Base-by-base conservation (phyloP, 2,888 invertebrate genomes). In the Gymnoscelis rufifasciata region DNA sequence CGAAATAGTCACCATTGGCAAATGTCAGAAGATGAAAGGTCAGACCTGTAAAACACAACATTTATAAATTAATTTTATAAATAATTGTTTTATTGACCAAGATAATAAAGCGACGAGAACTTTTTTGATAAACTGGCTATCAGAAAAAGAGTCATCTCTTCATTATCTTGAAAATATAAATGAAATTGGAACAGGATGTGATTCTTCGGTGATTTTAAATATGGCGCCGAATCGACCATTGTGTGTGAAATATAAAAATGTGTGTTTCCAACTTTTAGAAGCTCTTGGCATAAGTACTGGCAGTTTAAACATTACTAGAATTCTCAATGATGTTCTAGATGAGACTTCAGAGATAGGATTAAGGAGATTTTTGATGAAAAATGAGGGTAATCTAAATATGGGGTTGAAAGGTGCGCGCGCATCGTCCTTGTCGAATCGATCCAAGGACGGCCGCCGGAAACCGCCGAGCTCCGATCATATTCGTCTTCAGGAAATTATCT, bases 341-440 rank as follows among this genome's bases (percentile, higher is more conserved):
- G 19, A 19, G 19, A 19, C n/a, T n/a, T n/a, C n/a, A n/a, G n/a
- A n/a, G n/a, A n/a, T n/a, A n/a, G n/a, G n/a, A n/a, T n/a, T n/a
- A n/a, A n/a, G n/a, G n/a, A n/a, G n/a, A 35, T 11, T 15, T 43
- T 31, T 33, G 7, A 12, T 8, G 19, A 8, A 36, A 38, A 43
- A 43, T 57, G 60, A 55, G 58, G 64, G 63, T 67, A 62, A n/a
- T n/a, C n/a, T n/a, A n/a, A 19, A 19, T 19, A 19, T 3, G 19
- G 19, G 47, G 47, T 41, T 36, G 15, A 38, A 58, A 59, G 62
- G 62, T 58, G 84, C 83, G 83, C 83, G 80, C 83, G 81, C 73
- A 58, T 28, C 74, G 83, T 82, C 83, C 83, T 84, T 81, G 71
- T 15, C 27, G 49, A 51, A 84, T 84, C 79, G 84, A 84, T 81